Evolutionary conservation across 1,140 invertebrate genomes (phyloP), one percentile per base, ranked within the genome.

Genomic region (Trichogramma pretiosum): DNA sequence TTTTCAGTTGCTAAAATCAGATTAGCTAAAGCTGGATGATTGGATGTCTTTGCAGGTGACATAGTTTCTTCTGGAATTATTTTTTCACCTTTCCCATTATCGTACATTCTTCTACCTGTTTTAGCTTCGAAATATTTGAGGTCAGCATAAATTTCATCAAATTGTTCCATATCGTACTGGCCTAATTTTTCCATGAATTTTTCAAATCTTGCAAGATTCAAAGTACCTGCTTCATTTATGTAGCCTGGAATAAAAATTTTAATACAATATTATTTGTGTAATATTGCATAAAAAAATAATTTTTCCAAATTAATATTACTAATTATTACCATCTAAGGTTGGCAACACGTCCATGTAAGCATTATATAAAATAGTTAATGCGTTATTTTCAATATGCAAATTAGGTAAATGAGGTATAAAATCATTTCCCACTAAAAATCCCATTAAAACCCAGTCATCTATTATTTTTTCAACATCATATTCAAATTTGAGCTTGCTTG

Each of bases 341-440:
- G 90, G 91, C 53, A 98, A 71, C 18, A 93, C 80, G 22, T 82
- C 76, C 64, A 87, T 94, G 63, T 98, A 99, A 2, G 83, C 84
- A 56, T 81, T 77, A 72, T 93, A 98, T 28, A 99, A 73, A 32
- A 87, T 65, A 0, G 89, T 85, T 37, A 98, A 63, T 24, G 91
- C 90, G 60, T 91, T 89, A 61, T 89, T 84, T 44, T 81, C 79
- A 56, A 99, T 97, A 65, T 98, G 90, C 62, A 98, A 77, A 65
- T 94, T 83, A 22, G 94, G 93, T 43, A 98, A 72, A 72, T 96
- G 80, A 1, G 94, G 94, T 58, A 98, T 89, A 69, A 98, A 98
- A 72, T 98, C 94, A 70, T 98, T 98, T 34, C 94, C 94, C 5
- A 98, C 86, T 21, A 98, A 71, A 67, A 97, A 97, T 2, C 90